Evolutionary conservation across 2,888 invertebrate species (phyloP).

Genomic region (Gasteruption jaculator): DNA sequence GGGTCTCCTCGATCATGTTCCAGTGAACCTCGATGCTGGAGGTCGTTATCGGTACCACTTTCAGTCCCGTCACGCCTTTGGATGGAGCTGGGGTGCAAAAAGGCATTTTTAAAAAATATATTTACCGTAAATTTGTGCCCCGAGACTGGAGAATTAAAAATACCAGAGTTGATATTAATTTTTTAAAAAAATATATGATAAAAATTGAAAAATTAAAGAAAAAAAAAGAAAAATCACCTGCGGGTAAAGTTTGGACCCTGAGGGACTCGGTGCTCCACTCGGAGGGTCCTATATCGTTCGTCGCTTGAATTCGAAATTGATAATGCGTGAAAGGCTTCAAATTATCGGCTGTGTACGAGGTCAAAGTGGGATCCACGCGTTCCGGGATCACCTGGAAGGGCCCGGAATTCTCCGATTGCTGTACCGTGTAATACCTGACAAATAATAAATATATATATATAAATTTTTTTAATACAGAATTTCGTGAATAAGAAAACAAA

Average conservation of each 20-base stretch:
- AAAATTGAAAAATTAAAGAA: conserved; percentile 6
- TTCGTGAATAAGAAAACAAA: not conserved
- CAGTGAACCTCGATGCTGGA: conserved; percentile 92
- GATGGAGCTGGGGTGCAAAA: conserved; percentile 68
- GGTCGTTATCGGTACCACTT: conserved; percentile 90
- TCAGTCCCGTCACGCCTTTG: conserved; percentile 72
- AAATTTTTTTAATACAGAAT: conserved; percentile 5
- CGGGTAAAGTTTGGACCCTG: conserved; percentile 81
- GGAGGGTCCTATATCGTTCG: conserved; percentile 94
- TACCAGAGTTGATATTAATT: conserved; percentile 1
- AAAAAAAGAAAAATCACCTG: conserved; percentile 54
- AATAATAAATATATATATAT: conserved; percentile 9
- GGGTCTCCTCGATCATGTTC: conserved; percentile 70
- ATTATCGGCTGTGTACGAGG: conserved; percentile 80
- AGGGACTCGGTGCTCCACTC: conserved; percentile 86
- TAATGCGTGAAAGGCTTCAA: conserved; percentile 86
- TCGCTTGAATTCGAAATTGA: conserved; percentile 89
- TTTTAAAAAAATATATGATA: conserved; percentile 3
- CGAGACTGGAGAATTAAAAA: conserved; percentile 1
- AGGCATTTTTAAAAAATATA: too few relatives aligned
- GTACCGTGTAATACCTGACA: conserved; percentile 81
- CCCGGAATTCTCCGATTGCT: conserved; percentile 80
- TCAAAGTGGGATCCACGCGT: conserved; percentile 80
- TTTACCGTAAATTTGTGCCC: too few relatives aligned
- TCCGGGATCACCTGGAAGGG: conserved; percentile 83